Percentiles rank a stretch among this genome's conserved stretches.
Conservation (phyloP, 2,888 invertebrate genomes). For the Girardia tigrina region DNA sequence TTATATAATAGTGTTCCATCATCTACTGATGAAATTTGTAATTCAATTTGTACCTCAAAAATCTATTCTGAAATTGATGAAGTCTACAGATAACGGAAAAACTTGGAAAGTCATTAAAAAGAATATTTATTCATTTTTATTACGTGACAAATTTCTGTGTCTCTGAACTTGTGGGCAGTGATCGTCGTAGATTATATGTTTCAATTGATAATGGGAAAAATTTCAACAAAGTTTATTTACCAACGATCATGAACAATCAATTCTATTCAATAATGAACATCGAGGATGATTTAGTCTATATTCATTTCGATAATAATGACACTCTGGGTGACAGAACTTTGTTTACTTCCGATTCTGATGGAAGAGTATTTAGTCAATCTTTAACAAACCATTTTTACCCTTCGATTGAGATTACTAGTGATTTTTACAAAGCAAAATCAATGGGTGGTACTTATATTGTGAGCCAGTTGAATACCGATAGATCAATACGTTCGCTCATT, state of each 20-base stretch:
- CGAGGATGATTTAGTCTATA: neutral
- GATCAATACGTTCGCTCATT: conserved; percentile 46
- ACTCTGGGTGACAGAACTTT: conserved; percentile 47
- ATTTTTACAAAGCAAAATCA: conserved; percentile 44
- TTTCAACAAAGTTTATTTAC: conserved; percentile 10
- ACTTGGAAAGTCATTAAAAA: neutral
- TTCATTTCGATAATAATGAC: too few species aligned
- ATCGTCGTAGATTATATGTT: neutral
- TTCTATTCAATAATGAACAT: neutral
- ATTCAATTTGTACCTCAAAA: too few species aligned
- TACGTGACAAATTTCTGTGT: neutral
- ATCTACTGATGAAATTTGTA: too few species aligned
- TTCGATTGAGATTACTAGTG: conserved; percentile 44
- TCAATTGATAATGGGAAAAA: neutral
- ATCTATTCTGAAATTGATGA: neutral
- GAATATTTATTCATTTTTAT: neutral
- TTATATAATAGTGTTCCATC: too few species aligned
- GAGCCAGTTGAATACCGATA: conserved; percentile 44
- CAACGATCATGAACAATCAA: neutral
- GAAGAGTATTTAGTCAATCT: conserved; percentile 46
- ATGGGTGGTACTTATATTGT: conserved; percentile 41
- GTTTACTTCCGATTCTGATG: conserved; percentile 45
- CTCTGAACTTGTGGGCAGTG: neutral
- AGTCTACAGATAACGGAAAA: neutral
- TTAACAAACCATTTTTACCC: conserved; percentile 46